Conservation (phyloP, 2,113 vertebrate species). For the Bubo scandiacus region DNA sequence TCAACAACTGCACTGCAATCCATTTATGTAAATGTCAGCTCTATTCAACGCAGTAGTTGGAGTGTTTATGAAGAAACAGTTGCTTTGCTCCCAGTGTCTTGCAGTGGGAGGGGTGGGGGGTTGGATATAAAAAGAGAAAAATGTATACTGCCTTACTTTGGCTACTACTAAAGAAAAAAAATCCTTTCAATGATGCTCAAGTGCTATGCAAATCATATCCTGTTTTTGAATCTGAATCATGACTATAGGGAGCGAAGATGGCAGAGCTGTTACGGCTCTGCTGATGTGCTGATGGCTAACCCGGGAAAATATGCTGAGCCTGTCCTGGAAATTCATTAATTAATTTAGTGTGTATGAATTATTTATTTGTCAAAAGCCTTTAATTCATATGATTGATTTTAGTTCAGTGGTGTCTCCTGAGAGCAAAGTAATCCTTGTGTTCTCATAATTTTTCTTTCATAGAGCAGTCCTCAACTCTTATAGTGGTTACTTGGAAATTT, state of each 20-base stretch:
- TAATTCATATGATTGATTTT: slow-evolving; percentile 80
- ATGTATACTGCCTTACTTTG: not conserved
- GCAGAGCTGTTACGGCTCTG: not conserved
- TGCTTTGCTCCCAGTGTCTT: slow-evolving; percentile 35
- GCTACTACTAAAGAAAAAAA: not conserved
- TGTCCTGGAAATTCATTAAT: slow-evolving; percentile 70
- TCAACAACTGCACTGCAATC: slow-evolving; percentile 85
- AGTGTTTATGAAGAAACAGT: slow-evolving; percentile 70
- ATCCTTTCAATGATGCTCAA: not conserved
- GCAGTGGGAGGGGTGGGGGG: not conserved
- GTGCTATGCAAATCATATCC: not conserved
- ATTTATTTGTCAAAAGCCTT: slow-evolving; percentile 80
- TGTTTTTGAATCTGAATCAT: slow-evolving; percentile 32
- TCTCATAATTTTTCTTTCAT: slow-evolving; percentile 56
- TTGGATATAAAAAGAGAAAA: not conserved
- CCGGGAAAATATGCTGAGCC: not conserved
- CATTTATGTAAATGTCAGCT: slow-evolving; percentile 89
- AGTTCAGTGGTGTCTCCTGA: slow-evolving; percentile 40
- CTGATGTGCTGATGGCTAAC: not conserved
- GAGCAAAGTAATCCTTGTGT: slow-evolving; percentile 43
- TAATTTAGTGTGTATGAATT: slow-evolving; percentile 78
- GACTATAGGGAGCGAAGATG: slow-evolving; percentile 7
- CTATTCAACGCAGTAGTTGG: slow-evolving; percentile 74
- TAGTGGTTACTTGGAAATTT: slow-evolving; percentile 27
- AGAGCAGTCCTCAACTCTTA: slow-evolving; percentile 12